Base-by-base conservation (phyloP, 2,888 invertebrate genomes). In the Eupsilia transversa region DNA sequence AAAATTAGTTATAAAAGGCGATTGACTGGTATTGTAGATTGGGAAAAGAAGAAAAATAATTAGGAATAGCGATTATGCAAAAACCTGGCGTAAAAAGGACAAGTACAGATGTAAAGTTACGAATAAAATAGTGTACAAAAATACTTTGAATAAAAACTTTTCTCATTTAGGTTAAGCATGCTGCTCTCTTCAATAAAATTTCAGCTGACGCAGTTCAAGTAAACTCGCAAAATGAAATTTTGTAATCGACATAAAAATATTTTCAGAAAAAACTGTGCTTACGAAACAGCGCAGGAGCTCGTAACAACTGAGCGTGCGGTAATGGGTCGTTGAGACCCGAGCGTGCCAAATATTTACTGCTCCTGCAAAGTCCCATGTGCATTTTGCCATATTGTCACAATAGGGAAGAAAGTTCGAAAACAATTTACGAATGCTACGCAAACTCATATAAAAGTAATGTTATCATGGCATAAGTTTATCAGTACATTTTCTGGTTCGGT, bases 251-350 rank as follows among this genome's bases (percentile, higher is more conserved):
- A 66, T 69, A 67, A 57, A 82, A 46, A 63, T 66, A 66, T 71
- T 66, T 61, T 54, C 10, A 20, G 57, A 46, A 70, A 68, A 82
- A 85, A 60, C 33, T 38, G 57, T 61, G 66, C 27, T 41, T 74
- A 57, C 60, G 33, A 60, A 72, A 60, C 27, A 56, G 17, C n/a
- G 33, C 56, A 59, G 66, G 56, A 27, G 63, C 61, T 72, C 38
- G 66, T 69, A 82, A 76, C 74, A 72, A 72, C 59, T 74, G 72
- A 64, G 61, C 49, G 57, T 33, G 69, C 35, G n/a, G 68, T 77
- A 80, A 80, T 72, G 68, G 65, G 80, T 80, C 68, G 69, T 83
- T 63, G 59, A 43, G 46, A 71, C 46, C 65, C 30, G 70, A 43
- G 74, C 59, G 74, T 56, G 73, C 35, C 23, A 54, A 77, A 75